Percentiles rank a stretch among this genome's conserved stretches.
Evolutionary conservation across 2,797 vertebrate species (phyloP).

Genomic region (Pempheris klunzingeri): DNA sequence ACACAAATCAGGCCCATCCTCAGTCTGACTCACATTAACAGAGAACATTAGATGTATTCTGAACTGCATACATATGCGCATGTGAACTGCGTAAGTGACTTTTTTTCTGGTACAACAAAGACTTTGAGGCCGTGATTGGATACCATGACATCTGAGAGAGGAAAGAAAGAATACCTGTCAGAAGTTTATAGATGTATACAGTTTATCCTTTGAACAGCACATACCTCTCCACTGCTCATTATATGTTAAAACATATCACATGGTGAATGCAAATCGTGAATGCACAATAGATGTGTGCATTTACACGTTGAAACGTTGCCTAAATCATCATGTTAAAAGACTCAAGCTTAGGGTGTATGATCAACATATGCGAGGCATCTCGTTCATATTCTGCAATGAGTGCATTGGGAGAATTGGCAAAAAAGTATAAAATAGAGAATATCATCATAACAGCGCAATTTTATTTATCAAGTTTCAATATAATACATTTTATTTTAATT

Average conservation of each 20-base stretch:
- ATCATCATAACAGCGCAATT: neutral
- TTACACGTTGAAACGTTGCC: constrained; percentile 15
- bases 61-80: neutral
- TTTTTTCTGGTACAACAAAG: neutral
- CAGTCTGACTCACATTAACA: constrained; percentile 16
- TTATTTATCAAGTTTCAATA: too few species aligned
- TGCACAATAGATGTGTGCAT: neutral
- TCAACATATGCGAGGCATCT: neutral
- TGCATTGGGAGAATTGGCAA: neutral
- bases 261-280: neutral
- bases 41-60: neutral
- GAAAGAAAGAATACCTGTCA: neutral
- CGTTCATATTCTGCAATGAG: constrained; percentile 11
- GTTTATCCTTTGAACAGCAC: neutral
- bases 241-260: neutral
- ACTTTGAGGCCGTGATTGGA: neutral
- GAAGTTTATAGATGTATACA: neutral
- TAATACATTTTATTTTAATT: neutral
- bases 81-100: too few species aligned
- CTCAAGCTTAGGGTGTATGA: neutral
- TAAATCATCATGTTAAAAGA: neutral
- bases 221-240: neutral
- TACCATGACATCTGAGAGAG: neutral
- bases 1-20: constrained; percentile 3
- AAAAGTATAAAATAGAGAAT: neutral